Evolutionary conservation across 2,888 invertebrate species (phyloP), one percentile per base, ranked within the genome.

Genomic region (Idaea aversata): DNA sequence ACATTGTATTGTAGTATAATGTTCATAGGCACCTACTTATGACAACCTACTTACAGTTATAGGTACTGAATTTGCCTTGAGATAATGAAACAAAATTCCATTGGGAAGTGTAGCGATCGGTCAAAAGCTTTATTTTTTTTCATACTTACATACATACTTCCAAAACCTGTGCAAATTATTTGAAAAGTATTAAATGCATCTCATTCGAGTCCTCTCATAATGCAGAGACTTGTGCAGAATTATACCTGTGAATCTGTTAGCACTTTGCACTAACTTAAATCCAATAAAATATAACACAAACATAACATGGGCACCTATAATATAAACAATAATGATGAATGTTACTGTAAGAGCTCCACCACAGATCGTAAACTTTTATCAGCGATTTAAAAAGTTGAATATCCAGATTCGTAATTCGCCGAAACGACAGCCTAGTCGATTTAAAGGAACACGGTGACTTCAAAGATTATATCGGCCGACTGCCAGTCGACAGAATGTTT

Each of bases 1-100:
- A 59, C 69, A 67, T 67, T 63, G 65, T 61, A 34, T 61, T 38
- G 67, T 67, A 65, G 64, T 25, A 3, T 69, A 68, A 67, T 69
- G 62, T 67, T 66, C 64, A 67, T 69, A 63, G 1, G 60, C n/a
- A 68, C 61, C 47, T 47, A 7, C 47, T 47, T 47, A 10, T 47
- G 47, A 0, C 10, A 47, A 47, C 10, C 6, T 47, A 47, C 47
- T 47, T 47, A 47, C 47, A 25, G 25, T 25, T 25, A 25, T 2
- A 25, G 25, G 25, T 25, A 25, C 25, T 25, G 25, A 25, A 25
- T 25, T 47, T 47, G 13, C 47, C 7, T 47, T 47, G 47, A 25
- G 25, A 25, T 25, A 25, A 25, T 25, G 25, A 25, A 25, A 25
- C 3, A 25, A 25, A 25, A 25, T 25, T 2, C 3, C 1, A 25